Evolutionary conservation across 2,888 invertebrate genomes (phyloP).

Genomic region (Melikaiella ostensackeni): DNA sequence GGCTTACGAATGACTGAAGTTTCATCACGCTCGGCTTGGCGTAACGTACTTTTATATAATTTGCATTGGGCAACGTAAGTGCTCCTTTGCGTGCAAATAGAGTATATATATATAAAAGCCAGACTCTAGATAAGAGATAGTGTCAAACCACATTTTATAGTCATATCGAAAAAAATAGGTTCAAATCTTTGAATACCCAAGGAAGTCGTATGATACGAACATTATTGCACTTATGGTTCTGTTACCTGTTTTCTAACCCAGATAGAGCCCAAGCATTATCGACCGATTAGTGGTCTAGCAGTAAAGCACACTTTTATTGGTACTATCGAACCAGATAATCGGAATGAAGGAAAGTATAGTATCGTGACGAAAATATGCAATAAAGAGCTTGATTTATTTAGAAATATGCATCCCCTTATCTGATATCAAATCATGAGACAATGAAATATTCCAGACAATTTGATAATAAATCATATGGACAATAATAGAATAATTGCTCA

Average conservation of each 20-base stretch:
- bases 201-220: slow-evolving; percentile 11
- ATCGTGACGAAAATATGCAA: slow-evolving; percentile 12
- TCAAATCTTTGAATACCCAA: slow-evolving; percentile 11
- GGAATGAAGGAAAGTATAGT: not conserved
- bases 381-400: slow-evolving; percentile 15
- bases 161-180: slow-evolving; percentile 25
- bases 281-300: not conserved
- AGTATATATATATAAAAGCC: not conserved
- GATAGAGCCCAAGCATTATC: not conserved
- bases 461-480: not conserved
- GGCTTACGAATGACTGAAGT: slow-evolving; percentile 30
- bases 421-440: slow-evolving; percentile 23
- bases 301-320: slow-evolving; percentile 17
- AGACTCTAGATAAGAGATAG: slow-evolving; percentile 27
- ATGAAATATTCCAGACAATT: slow-evolving; percentile 4
- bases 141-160: slow-evolving; percentile 36
- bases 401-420: not conserved
- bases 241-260: not conserved
- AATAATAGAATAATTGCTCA: slow-evolving; percentile 6
- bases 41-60: slow-evolving; percentile 38
- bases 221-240: not conserved
- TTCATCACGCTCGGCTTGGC: slow-evolving; percentile 20
- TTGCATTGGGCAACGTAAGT: slow-evolving; percentile 26
- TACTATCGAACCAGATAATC: slow-evolving; percentile 15
- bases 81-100: slow-evolving; percentile 34